A percentile compares a stretch with the other conserved stretches of the same genome.
Conservation (phyloP, 2,113 vertebrate genomes). For the Xiphias gladius region DNA sequence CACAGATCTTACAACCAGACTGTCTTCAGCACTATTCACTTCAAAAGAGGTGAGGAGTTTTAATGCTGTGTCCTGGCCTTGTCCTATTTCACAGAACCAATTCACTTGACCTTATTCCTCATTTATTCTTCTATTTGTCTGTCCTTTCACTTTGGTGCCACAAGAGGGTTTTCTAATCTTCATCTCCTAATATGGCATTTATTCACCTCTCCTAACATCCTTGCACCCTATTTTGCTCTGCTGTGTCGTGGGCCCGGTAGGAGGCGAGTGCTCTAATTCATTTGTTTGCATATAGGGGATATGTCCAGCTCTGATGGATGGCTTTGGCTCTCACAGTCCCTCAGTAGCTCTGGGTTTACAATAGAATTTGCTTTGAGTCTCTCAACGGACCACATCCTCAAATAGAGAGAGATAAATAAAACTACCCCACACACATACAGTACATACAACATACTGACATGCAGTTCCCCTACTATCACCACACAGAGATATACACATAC, state of each 20-base stretch:
- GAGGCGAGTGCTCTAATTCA: conserved; percentile 75
- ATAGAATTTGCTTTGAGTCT: conserved; percentile 68
- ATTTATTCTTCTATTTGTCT: conserved; percentile 58
- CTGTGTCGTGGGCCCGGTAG: conserved; percentile 39
- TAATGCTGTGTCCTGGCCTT: conserved; percentile 24
- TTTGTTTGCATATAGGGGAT: conserved; percentile 80
- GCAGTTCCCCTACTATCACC: conserved; percentile 22
- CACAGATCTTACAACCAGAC: conserved; percentile 37
- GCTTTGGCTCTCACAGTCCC: conserved; percentile 64
- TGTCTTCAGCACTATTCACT: conserved; percentile 14
- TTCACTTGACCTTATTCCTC: conserved; percentile 69
- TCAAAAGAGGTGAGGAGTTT: conserved; percentile 47
- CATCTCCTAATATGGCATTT: conserved; percentile 54
- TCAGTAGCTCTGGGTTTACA: conserved; percentile 65
- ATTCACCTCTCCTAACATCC: conserved; percentile 54
- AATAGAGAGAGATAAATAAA: conserved; percentile 78
- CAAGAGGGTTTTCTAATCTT: conserved; percentile 65
- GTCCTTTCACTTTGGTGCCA: conserved; percentile 54
- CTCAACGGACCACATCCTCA: conserved; percentile 74
- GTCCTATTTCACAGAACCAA: conserved; percentile 38
- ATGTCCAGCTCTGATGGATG: conserved; percentile 80
- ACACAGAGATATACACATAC: conserved; percentile 21
- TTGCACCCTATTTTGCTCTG: conserved; percentile 56
- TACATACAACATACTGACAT: conserved; percentile 42
- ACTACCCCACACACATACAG: conserved; percentile 40